Evolutionary conservation across 2,797 vertebrate genomes (phyloP).

Genomic region (Gymnothorax reevesii): DNA sequence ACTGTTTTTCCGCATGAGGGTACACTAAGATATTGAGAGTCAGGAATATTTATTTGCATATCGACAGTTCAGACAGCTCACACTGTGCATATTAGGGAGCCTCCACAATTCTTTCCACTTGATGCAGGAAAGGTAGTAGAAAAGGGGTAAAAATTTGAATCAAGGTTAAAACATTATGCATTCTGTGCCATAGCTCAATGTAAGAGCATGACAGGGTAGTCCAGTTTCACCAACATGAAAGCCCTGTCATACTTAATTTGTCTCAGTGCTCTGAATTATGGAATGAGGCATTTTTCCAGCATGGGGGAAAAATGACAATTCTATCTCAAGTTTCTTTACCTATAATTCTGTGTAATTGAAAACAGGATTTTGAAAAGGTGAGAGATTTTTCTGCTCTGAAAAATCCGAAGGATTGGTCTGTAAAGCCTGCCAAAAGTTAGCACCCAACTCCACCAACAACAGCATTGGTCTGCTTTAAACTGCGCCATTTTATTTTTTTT

Average conservation of each 20-base stretch:
- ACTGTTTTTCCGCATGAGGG: neutral
- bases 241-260: constrained; percentile 68
- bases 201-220: constrained; percentile 49
- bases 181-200: constrained; percentile 43
- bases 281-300: constrained; percentile 56
- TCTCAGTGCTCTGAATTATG: constrained; percentile 46
- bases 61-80: constrained; percentile 37
- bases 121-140: constrained; percentile 44
- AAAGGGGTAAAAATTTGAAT: constrained; percentile 43
- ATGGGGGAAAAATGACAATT: constrained; percentile 48
- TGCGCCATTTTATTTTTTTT: neutral
- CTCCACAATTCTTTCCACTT: constrained; percentile 34
- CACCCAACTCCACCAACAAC: neutral
- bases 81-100: constrained; percentile 32
- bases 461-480: neutral
- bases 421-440: neutral
- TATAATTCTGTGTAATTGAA: constrained; percentile 65
- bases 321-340: constrained; percentile 65
- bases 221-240: constrained; percentile 67
- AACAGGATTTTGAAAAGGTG: constrained; percentile 50
- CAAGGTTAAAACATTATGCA: constrained; percentile 55
- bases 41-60: constrained; percentile 43
- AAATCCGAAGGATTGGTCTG: neutral
- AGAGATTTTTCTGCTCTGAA: constrained; percentile 34
- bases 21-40: constrained; percentile 26